phyloP scores from a whole-genome alignment of 1,140 invertebrate genomes.

The Holotrichia oblita region DNA sequence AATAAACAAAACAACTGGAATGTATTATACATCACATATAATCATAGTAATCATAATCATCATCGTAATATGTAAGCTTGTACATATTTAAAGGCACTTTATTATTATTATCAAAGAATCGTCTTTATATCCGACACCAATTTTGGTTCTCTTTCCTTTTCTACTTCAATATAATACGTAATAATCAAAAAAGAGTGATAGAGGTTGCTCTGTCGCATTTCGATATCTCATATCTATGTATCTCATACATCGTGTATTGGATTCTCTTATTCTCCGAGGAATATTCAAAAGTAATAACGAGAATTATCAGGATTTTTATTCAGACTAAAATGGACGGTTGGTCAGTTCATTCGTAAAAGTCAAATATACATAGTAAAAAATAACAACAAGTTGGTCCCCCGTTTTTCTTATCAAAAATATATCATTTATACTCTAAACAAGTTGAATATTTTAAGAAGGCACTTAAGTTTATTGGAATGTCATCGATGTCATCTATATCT shows the following conservation, averaged over 20 bases:
- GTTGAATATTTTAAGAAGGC: conserved; percentile 4
- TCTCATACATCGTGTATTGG: background rate
- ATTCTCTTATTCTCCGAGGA: background rate
- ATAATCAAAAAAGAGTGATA: conserved; percentile 8
- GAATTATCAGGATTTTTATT: conserved; percentile 11
- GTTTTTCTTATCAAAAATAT: conserved; percentile 16
- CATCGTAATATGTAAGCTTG: background rate
- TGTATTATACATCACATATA: conserved; percentile 18
- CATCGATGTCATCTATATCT: no score
- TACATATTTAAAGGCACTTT: conserved; percentile 24
- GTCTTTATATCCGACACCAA: conserved; percentile 25
- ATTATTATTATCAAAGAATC: background rate
- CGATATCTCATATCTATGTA: conserved; percentile 27
- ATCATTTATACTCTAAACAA: background rate
- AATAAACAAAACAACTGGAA: conserved; percentile 11
- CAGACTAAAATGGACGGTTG: conserved; percentile 29
- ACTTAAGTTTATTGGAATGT: conserved; percentile 31
- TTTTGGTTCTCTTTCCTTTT: no score
- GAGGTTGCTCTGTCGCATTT: background rate
- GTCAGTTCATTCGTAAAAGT: background rate
- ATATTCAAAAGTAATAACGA: conserved; percentile 20
- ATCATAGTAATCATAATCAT: no score
- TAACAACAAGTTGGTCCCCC: background rate
- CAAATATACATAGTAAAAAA: background rate
- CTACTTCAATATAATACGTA: no score